Base-by-base conservation (phyloP, 1,140 invertebrate species). In the Ceratoteleas bidentatus region DNA sequence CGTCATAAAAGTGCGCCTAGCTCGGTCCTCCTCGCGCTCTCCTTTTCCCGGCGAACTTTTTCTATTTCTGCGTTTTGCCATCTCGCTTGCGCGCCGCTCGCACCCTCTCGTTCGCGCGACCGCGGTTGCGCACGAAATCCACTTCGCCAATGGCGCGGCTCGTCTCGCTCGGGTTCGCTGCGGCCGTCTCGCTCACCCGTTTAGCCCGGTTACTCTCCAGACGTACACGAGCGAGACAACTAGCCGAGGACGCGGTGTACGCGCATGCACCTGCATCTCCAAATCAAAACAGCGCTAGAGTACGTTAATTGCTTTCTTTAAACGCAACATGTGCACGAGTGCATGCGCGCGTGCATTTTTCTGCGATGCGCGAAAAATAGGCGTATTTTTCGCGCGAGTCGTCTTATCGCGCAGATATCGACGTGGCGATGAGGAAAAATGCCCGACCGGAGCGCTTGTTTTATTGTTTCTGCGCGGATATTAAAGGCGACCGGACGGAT, bases 181-280 rank as follows among this genome's bases (percentile, higher is more conserved):
- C 33, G 58, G 34, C 47, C 14, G 62, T 66, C 62, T 78, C 50
- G 40, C 60, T 68, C 49, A 2, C 56, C 66, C 61, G 40, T 79
- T 79, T 74, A 81, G 64, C 79, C 79, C 58, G 72, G 81, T 82
- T 79, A 84, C 83, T 85, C 73, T 78, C 64, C 64, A 69, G 81
- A 64, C 70, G 62, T 53, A 36, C 11, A 34, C 65, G 10, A 33
- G 49, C 57, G 66, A 62, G 66, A 69, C 32, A 65, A 54, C 9
- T n/a, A 13, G 45, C 74, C 8, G 54, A 54, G 33, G 81, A 73
- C 75, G 58, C 40, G 6, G 32, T 40, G 54, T n/a, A 15, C 70
- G 52, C 66, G 57, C 57, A 75, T 81, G 24, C 24, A 24, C 24
- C 24, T 24, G 24, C 24, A 24, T 24, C 24, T 1, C 24, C 24